Conservation (phyloP, 2,113 vertebrate species). For the Garra rufa region DNA sequence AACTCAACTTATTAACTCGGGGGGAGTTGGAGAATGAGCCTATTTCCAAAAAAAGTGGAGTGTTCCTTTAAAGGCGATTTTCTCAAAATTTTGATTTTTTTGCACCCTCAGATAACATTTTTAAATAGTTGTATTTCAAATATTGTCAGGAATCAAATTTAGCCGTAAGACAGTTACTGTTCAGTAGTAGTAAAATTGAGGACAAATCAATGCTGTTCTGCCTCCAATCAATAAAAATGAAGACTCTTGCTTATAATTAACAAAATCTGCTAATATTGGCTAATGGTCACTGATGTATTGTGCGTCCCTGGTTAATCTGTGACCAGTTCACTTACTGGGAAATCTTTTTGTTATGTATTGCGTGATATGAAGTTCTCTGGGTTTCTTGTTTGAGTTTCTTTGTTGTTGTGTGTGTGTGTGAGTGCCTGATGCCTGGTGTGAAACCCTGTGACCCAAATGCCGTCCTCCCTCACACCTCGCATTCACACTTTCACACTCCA, state of each 20-base stretch:
- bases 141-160: neutral
- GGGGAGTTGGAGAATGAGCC: no score
- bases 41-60: no score
- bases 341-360: constrained; percentile 7
- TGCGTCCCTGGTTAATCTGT: neutral
- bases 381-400: constrained; percentile 10
- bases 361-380: neutral
- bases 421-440: constrained; percentile 29
- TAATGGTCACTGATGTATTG: neutral
- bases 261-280: neutral
- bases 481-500: constrained; percentile 40
- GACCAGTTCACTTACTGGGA: neutral
- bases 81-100: no score
- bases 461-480: constrained; percentile 45
- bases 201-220: neutral
- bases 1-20: no score
- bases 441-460: constrained; percentile 41
- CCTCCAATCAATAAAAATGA: neutral
- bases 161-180: neutral
- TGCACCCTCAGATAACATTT: no score
- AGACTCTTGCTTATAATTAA: neutral
- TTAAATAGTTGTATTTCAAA: no score
- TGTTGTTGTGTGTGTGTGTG: neutral
- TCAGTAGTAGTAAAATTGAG: neutral
- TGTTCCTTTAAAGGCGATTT: no score